Conservation (phyloP, 2,113 vertebrate species). For the Desmodus rotundus region DNA sequence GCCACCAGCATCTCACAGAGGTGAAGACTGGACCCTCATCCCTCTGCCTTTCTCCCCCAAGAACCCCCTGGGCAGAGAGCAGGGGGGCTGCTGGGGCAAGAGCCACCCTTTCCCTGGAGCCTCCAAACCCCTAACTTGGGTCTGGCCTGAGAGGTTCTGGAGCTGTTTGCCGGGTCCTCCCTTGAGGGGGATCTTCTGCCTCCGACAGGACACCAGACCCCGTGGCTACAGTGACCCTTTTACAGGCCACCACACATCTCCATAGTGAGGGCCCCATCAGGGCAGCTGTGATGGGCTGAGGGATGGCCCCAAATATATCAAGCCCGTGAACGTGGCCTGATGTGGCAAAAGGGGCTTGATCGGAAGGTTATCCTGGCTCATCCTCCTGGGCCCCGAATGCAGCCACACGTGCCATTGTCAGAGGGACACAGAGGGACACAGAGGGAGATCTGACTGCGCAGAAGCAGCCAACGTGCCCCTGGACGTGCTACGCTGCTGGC, state of each 20-base stretch:
- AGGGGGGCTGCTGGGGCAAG: not conserved
- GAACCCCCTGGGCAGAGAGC: not conserved
- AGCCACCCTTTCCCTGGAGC: not conserved
- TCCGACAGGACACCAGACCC: not conserved
- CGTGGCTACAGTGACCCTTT: accelerated
- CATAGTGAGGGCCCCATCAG: not conserved
- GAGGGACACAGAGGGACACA: not conserved
- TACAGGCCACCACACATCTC: not conserved
- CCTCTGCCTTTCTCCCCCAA: too few relatives aligned
- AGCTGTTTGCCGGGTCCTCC: not conserved
- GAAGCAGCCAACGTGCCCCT: not conserved
- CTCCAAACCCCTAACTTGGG: too few relatives aligned
- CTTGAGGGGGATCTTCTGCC: too few relatives aligned
- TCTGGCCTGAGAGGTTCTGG: not conserved
- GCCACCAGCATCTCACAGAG: not conserved
- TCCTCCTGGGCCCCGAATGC: accelerated
- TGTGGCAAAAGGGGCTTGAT: accelerated
- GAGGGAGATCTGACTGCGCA: accelerated
- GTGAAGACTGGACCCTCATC: not conserved
- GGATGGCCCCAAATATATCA: not conserved
- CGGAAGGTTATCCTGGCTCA: not conserved
- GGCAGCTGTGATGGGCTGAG: too few relatives aligned
- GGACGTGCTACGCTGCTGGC: not conserved
- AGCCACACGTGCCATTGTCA: not conserved
- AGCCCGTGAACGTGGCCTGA: not conserved